Percentiles rank a stretch among this genome's conserved stretches.
phyloP scores from a whole-genome alignment of 2,888 invertebrate genomes.

The Bellardia bayeri region DNA sequence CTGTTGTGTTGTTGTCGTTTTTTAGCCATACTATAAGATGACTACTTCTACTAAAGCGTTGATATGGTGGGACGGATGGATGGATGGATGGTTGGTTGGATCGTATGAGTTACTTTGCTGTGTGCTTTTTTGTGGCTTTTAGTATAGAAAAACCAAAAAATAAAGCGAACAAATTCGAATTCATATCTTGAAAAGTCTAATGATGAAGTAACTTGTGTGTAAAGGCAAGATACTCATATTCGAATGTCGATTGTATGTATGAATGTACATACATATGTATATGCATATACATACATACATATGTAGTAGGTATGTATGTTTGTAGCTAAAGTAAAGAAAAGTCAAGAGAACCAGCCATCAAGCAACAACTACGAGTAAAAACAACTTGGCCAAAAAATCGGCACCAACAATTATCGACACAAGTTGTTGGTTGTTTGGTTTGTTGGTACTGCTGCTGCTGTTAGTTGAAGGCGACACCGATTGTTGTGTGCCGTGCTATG shows the following conservation, averaged over 20 bases:
- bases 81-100: slow-evolving; percentile 49
- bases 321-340: slow-evolving; percentile 31
- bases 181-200: slow-evolving; percentile 66
- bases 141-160: slow-evolving; percentile 41
- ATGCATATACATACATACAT: neutral
- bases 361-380: slow-evolving; percentile 48
- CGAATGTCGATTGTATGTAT: slow-evolving; percentile 17
- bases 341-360: slow-evolving; percentile 30
- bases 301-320: neutral
- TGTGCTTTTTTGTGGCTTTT: slow-evolving; percentile 53
- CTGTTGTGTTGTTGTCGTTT: slow-evolving; percentile 27
- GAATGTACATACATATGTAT: neutral
- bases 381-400: slow-evolving; percentile 48
- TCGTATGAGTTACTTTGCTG: slow-evolving; percentile 45
- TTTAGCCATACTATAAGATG: slow-evolving; percentile 54
- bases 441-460: slow-evolving; percentile 74
- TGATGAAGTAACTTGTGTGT: slow-evolving; percentile 69
- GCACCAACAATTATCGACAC: slow-evolving; percentile 68
- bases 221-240: slow-evolving; percentile 45
- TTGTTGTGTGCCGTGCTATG: slow-evolving; percentile 70
- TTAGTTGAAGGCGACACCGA: slow-evolving; percentile 66
- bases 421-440: slow-evolving; percentile 70
- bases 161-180: slow-evolving; percentile 48
- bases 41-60: slow-evolving; percentile 37
- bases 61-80: slow-evolving; percentile 51